A percentile compares a stretch with the other conserved stretches of the same genome.
These are phyloP conservation scores for Trichosurus vulpecula DNA, from an alignment of 2,797 vertebrate genomes.

Conservation along the genomic window DNA sequence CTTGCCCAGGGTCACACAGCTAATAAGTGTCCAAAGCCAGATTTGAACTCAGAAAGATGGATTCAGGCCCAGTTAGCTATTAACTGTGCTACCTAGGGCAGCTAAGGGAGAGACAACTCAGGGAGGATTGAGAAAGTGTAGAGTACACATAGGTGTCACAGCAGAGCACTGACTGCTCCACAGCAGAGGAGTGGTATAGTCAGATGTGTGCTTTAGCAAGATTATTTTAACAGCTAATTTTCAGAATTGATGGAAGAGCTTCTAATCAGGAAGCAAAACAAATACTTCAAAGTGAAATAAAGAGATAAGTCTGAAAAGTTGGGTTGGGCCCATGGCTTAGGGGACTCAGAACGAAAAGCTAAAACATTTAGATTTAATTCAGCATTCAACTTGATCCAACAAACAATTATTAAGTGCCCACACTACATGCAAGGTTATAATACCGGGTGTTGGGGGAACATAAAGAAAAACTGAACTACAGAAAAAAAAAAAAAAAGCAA, in stretches of 20 bases:
- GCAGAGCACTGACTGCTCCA: background rate
- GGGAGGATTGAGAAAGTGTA: no score
- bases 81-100: no score
- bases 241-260: background rate
- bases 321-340: background rate
- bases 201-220: background rate
- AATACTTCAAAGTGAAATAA: background rate
- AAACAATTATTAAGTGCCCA: background rate
- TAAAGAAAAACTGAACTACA: background rate
- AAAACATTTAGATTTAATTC: background rate
- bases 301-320: background rate
- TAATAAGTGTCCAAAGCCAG: background rate
- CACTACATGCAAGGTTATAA: no score
- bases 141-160: background rate
- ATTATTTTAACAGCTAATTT: background rate
- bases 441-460: no score
- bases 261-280: background rate
- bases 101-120: no score
- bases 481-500: background rate
- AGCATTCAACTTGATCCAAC: background rate
- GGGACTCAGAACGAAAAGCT: background rate
- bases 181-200: background rate
- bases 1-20: background rate
- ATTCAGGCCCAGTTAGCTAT: no score
- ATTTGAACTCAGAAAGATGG: background rate